phyloP scores from a whole-genome alignment of 2,797 vertebrate genomes.

The Aratinga solstitialis region DNA sequence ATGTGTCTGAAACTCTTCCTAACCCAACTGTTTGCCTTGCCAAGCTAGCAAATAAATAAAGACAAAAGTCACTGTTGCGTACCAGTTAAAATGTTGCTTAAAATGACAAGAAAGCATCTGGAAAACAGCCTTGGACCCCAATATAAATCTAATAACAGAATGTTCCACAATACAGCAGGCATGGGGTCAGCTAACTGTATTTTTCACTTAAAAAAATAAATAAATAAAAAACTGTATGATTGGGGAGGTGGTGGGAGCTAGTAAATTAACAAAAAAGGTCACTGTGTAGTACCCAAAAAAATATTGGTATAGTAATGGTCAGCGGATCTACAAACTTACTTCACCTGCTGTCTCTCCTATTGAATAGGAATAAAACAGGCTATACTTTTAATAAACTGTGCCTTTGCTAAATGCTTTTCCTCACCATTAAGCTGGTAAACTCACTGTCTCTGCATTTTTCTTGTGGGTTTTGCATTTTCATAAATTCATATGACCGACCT shows the following conservation, averaged over 20 bases:
- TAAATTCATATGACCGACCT: background rate
- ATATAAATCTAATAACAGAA: conserved; percentile 7
- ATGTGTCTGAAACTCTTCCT: conserved; percentile 21
- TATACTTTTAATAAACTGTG: background rate
- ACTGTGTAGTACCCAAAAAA: background rate
- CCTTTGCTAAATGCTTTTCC: background rate
- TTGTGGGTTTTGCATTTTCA: background rate
- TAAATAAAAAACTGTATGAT: background rate
- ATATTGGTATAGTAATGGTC: background rate
- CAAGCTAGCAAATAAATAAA: conserved; percentile 24
- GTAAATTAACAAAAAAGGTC: conserved; percentile 3
- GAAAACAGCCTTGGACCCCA: conserved; percentile 21
- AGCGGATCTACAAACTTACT: background rate
- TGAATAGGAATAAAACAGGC: background rate
- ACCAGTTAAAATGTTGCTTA: conserved; percentile 26
- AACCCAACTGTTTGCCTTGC: conserved; percentile 31
- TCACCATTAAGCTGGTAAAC: background rate
- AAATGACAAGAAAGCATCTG: conserved; percentile 14
- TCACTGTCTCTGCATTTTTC: background rate
- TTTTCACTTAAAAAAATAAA: background rate
- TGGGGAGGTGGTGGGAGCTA: background rate
- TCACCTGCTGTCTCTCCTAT: background rate
- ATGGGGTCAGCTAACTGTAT: background rate
- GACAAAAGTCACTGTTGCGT: background rate
- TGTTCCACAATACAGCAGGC: background rate